Percentiles rank a stretch among this genome's conserved stretches.
These are phyloP conservation scores for Lasaia peninsularis DNA, from an alignment of 1,140 invertebrate genomes.

Conservation along the genomic window DNA sequence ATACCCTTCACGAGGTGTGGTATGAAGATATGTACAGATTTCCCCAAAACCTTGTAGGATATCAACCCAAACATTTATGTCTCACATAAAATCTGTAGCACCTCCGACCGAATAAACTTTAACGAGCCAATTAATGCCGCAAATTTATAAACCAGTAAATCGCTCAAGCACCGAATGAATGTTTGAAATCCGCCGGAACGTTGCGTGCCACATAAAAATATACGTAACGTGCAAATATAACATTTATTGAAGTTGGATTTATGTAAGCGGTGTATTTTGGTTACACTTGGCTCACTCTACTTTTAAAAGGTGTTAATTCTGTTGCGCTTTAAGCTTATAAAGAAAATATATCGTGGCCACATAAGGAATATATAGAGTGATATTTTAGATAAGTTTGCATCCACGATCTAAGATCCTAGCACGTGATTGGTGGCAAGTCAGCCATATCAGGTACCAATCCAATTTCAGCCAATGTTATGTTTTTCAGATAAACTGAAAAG, in stretches of 20 bases:
- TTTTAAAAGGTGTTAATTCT: no score
- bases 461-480: no score
- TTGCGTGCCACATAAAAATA: conserved; percentile 26
- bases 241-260: conserved; percentile 2
- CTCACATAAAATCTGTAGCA: conserved; percentile 14
- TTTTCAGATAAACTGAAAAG: no score
- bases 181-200: conserved; percentile 17
- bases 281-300: not conserved
- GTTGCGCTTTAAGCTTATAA: no score
- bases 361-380: no score
- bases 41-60: not conserved
- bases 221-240: conserved; percentile 14
- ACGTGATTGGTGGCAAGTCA: no score
- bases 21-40: no score
- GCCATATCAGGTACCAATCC: no score
- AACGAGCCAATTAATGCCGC: conserved; percentile 26
- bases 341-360: no score
- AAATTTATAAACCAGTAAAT: conserved; percentile 27
- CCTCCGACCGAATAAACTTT: conserved; percentile 17
- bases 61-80: conserved; percentile 4
- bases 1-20: no score
- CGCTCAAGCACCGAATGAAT: conserved; percentile 22
- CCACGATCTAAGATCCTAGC: no score
- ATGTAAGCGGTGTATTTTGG: not conserved
- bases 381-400: no score